Evolutionary conservation across 2,113 vertebrate genomes (phyloP), one percentile per base, ranked within the genome.

Genomic region (Arothron firmamentum): DNA sequence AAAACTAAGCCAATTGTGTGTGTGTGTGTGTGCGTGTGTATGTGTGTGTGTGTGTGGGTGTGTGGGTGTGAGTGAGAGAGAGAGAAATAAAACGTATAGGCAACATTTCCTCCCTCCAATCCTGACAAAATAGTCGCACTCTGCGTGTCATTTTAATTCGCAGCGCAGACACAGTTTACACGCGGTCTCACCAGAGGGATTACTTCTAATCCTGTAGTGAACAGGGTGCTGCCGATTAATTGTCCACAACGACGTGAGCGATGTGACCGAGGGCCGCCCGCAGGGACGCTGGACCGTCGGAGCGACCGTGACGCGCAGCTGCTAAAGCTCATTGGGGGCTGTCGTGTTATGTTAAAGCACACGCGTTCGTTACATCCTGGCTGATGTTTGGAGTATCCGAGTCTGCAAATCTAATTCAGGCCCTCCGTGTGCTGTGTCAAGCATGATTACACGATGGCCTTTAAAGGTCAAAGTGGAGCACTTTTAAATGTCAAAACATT

Each of bases 121-220:
- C 53, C 61, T 70, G 57, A 74, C 70, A 59, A 72, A 74, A 56
- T 23, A 11, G 31, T 59, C 34, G 47, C 72, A 55, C 74, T 78
- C 65, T 54, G 20, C 15, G 47, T 52, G 56, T 77, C 72, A 70
- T 81, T 85, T 74, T 77, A 72, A 76, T 85, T 77, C 78, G 42
- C 17, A 56, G 62, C 62, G 67, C 62, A 79, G 81, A 83, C 78
- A 75, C 78, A 75, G 69, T 81, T 83, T 83, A 81, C 67, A 75
- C 49, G 10, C 65, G 56, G 62, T 25, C 14, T 38, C 65, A 43
- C n/a, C 72, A 42, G 25, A 9, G 52, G 16, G 51, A 9, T 52
- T 81, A 70, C 79, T 79, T 70, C 67, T 79, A 78, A 72, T 1
- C 5, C 52, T 3, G 25, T 56, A 9, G 54, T 20, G 64, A 55